Base-by-base conservation (phyloP, 2,113 vertebrate species). In the Dryoscopus gambensis region DNA sequence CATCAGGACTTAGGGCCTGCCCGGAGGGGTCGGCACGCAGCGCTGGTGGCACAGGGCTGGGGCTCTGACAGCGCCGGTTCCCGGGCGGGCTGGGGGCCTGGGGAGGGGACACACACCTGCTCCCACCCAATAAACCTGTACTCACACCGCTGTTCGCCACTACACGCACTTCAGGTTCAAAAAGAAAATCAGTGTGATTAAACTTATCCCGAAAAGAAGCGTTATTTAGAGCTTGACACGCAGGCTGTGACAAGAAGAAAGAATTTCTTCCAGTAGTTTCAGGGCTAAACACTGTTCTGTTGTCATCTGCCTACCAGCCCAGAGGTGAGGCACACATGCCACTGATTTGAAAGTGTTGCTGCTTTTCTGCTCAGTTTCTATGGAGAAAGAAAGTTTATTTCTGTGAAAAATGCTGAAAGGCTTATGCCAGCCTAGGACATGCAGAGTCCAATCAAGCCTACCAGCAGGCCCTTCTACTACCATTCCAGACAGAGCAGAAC, bases 1-100 rank as follows among this genome's bases (percentile, higher is more conserved):
- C 23, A 33, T 4, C 21, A 4, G 35, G 9, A 3, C 2, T 2
- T 1, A 0, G 0, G n/a, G 8, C 9, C 24, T 31, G 53, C 25
- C 9, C 8, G 18, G 24, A 40, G 47, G 47, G 17, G n/a, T 33
- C 56, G 21, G 71, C 11, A 1, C 14, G 27, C n/a, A 1, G 52
- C 8, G 8, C 25, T 11, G 28, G 1, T 5, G 50, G 50, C 9
- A 5, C 1, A 1, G 3, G 22, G 73, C 39, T 5, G 22, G 11
- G 2, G 5, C 5, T 1, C 16, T 21, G 40, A 1, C 7, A 6
- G 63, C 1, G 7, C n/a, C 4, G 27, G 16, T 10, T 2, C 1
- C 5, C 12, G 2, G 1, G 28, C 20, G 27, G 42, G 46, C n/a
- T 17, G 1, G 9, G 17, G 12, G 9, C 15, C 16, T 16, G 15